Evolutionary conservation across 2,113 vertebrate species (phyloP).

Genomic region (Elgaria multicarinata): DNA sequence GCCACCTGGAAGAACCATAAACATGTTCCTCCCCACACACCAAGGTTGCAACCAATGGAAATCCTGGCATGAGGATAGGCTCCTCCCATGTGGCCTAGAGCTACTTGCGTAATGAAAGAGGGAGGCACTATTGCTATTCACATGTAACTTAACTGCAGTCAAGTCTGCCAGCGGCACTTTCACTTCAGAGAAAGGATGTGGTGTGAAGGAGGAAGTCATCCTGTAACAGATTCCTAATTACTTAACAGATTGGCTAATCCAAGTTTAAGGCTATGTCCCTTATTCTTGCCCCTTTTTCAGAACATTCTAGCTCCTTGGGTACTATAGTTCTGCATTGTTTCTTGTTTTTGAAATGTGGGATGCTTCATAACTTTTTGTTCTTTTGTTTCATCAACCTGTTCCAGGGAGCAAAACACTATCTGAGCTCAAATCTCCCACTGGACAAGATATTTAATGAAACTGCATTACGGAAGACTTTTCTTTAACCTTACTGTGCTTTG

Average conservation of each 20-base stretch:
- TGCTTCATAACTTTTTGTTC: neutral
- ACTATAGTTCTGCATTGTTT: neutral
- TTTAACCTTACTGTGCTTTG: constrained; percentile 49
- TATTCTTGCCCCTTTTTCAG: too few species aligned
- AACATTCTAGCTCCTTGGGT: neutral
- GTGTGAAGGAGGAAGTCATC: neutral
- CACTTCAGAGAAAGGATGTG: neutral
- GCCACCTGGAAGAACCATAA: neutral
- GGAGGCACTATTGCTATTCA: too few species aligned
- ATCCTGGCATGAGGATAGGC: neutral
- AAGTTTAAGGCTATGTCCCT: neutral
- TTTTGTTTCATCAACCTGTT: constrained; percentile 13
- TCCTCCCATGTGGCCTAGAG: neutral
- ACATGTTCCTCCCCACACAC: neutral
- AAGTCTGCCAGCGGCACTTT: neutral
- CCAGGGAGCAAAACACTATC: constrained; percentile 41
- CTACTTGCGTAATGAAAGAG: neutral
- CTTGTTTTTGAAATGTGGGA: neutral
- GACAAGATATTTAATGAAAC: neutral
- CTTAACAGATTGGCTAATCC: neutral
- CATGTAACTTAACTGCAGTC: too few species aligned
- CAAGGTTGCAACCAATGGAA: neutral
- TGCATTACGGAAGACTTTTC: neutral
- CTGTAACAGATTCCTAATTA: neutral
- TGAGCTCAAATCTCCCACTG: constrained; percentile 27